These are phyloP conservation scores for Amphipyra berbera DNA, from an alignment of 2,888 invertebrate species.

Conservation along the genomic window DNA sequence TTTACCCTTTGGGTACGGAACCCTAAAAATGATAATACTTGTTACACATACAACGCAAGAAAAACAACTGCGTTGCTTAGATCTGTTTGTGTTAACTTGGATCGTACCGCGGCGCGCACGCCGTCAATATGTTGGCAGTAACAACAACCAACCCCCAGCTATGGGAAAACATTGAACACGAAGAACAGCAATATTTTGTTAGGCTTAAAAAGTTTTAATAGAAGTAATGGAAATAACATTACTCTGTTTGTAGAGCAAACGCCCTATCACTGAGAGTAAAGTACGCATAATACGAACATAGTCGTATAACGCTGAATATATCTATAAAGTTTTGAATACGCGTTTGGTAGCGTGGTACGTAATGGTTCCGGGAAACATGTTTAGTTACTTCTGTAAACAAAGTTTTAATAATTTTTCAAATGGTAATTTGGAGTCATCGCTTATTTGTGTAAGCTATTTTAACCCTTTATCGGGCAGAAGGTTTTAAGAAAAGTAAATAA, in stretches of 20 bases:
- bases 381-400: constrained; percentile 5
- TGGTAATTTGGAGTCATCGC: background rate
- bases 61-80: constrained; percentile 48
- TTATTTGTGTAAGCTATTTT: background rate
- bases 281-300: constrained; percentile 12
- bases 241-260: constrained; percentile 40
- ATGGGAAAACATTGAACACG: constrained; percentile 39
- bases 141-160: constrained; percentile 40
- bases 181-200: constrained; percentile 56
- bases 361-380: constrained; percentile 12
- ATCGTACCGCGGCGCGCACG: constrained; percentile 9
- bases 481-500: too few relatives aligned
- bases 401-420: constrained; percentile 2
- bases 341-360: constrained; percentile 20
- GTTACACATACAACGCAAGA: constrained; percentile 32
- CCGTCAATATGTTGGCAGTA: constrained; percentile 41
- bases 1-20: too few relatives aligned
- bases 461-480: too few relatives aligned
- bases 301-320: constrained; percentile 30
- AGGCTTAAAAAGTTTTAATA: constrained; percentile 69
- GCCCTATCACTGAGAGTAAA: constrained; percentile 16
- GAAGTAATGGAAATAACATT: constrained; percentile 58
- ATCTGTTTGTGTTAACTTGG: constrained; percentile 45
- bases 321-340: constrained; percentile 40
- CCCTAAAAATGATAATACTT: constrained; percentile 35